These are phyloP conservation scores for Styela plicata DNA, from an alignment of 23 tunicate genomes.

Conservation along the genomic window DNA sequence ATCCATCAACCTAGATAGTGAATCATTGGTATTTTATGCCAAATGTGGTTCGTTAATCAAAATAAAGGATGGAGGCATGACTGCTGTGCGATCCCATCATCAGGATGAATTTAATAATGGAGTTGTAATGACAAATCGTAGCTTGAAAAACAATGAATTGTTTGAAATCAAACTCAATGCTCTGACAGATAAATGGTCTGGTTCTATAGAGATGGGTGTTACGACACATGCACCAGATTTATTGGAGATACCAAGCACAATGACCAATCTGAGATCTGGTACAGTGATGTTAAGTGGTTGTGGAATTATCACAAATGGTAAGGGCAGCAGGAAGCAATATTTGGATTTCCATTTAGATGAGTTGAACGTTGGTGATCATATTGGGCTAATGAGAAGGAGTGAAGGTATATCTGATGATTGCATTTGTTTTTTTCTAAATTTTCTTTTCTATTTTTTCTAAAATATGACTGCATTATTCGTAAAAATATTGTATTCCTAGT, in stretches of 20 bases:
- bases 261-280: slow-evolving; percentile 7
- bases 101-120: slow-evolving; percentile 9
- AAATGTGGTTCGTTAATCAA: slow-evolving; percentile 1
- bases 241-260: slow-evolving; percentile 6
- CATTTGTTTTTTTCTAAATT: no score
- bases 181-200: slow-evolving; percentile 5
- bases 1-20: neutral
- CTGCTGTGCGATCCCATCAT: slow-evolving; percentile 3
- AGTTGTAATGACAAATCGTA: slow-evolving; percentile 8
- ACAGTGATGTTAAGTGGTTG: slow-evolving; percentile 11
- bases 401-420: no score
- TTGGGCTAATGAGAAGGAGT: neutral
- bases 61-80: neutral
- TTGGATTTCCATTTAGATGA: slow-evolving; percentile 4
- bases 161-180: slow-evolving; percentile 8
- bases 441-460: no score
- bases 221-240: slow-evolving; percentile 10
- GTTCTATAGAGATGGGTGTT: slow-evolving; percentile 11
- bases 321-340: slow-evolving; percentile 3
- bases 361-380: slow-evolving; percentile 5
- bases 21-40: neutral
- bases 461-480: no score
- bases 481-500: no score
- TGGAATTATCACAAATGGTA: slow-evolving; percentile 9
- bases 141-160: neutral